A percentile compares a stretch with the other conserved stretches of the same genome.
phyloP scores from a whole-genome alignment of 2,797 vertebrate species.

The Champsocephalus gunnari region DNA sequence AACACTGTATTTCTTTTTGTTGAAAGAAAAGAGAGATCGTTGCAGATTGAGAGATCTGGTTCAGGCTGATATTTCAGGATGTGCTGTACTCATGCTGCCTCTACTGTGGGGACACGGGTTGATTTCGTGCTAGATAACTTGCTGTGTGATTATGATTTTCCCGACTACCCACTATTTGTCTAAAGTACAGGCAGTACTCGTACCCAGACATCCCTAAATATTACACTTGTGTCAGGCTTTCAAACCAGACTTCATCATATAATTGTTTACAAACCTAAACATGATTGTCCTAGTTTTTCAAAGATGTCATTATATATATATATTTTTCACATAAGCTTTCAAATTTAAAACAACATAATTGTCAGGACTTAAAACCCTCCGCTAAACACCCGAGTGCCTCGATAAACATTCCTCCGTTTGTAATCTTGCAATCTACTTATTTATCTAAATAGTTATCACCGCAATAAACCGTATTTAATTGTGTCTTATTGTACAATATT shows the following conservation, averaged over 20 bases:
- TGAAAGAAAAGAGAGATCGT: not conserved
- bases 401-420: no score
- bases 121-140: no score
- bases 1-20: no score
- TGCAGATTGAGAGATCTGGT: not conserved
- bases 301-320: not conserved
- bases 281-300: not conserved
- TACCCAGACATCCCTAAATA: not conserved
- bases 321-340: not conserved
- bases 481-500: no score
- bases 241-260: not conserved
- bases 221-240: not conserved
- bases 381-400: no score
- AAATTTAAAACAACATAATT: not conserved
- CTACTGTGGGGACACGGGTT: not conserved
- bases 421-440: no score
- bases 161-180: not conserved
- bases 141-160: no score
- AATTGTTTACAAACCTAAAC: not conserved
- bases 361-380: not conserved
- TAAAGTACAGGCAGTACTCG: not conserved
- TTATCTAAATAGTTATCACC: no score
- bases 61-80: conserved; percentile 14
- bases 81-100: not conserved
- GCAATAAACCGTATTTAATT: no score